Base-by-base conservation (phyloP, 2,797 vertebrate genomes). In the Gila robusta region DNA sequence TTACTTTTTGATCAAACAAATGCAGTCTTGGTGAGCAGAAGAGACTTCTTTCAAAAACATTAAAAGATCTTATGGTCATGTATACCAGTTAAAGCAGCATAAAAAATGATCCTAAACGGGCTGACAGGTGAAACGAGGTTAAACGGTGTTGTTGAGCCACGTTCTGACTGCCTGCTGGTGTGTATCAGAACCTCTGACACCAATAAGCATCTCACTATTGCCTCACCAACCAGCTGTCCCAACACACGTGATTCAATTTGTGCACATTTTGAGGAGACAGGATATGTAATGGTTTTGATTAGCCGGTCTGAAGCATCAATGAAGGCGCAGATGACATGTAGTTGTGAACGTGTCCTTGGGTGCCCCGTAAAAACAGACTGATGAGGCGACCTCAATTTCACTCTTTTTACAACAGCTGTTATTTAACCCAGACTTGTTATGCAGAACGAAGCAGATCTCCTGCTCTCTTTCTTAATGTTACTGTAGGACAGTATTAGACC, bases 161-260 rank as follows among this genome's bases (percentile, higher is more conserved):
- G 17, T 54, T 71, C 23, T n/a, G 52, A 37, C n/a, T 11, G 23
- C 72, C 44, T 69, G 35, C 82, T 66, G 79, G 79, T 79, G 32
- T 71, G 72, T 39, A 78, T 81, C 39, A 79, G 56, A 77, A 79
- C 70, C 71, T 76, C 47, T 59, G 59, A 56, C 37, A 56, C 62
- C 54, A 73, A 73, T 73, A 66, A 80, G 26, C 26, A 2, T 21
- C 70, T 70, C 14, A 47, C 37, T 62, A 54, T 85, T 71, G 64
- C 41, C 32, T 71, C 79, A 82, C 26, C 47, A 81, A 39, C 59
- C 87, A 88, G 87, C 87, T 88, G 83, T 88, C 83, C 67, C 83
- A 85, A 88, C 83, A 88, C 79, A 44, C 35, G 12, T 28, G 66
- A 81, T 52, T 41, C 52, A 82, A 64, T 62, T 49, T 41, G 39